A percentile compares a stretch with the other conserved stretches of the same genome.
phyloP scores from a whole-genome alignment of 1,140 invertebrate species.

The Orchesella cincta region DNA sequence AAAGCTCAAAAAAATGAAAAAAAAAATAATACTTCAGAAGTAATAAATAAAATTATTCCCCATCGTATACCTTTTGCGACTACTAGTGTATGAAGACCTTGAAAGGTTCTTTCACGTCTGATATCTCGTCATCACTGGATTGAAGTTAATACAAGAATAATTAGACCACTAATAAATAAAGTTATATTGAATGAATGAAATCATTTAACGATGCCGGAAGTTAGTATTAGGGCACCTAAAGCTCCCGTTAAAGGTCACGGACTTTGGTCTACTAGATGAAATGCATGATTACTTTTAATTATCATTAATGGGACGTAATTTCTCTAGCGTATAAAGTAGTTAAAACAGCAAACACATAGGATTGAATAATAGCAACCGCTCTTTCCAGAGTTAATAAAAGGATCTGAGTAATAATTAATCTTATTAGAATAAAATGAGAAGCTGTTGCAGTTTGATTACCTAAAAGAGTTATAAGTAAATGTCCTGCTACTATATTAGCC shows the following conservation, averaged over 20 bases:
- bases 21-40: constrained; percentile 67
- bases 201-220: constrained; percentile 59
- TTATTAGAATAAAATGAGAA: constrained; percentile 52
- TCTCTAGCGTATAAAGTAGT: constrained; percentile 61
- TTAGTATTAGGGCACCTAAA: constrained; percentile 56
- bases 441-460: constrained; percentile 56
- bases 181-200: constrained; percentile 58
- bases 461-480: constrained; percentile 63
- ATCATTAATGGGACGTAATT: constrained; percentile 53
- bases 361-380: constrained; percentile 62
- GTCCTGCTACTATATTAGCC: constrained; percentile 71
- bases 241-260: constrained; percentile 61
- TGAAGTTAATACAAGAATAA: constrained; percentile 59
- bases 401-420: constrained; percentile 59
- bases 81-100: constrained; percentile 55
- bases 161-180: constrained; percentile 57
- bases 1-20: constrained; percentile 67
- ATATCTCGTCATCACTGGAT: constrained; percentile 67
- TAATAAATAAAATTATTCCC: constrained; percentile 68
- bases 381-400: constrained; percentile 60
- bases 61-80: constrained; percentile 60
- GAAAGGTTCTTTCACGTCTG: constrained; percentile 57
- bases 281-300: constrained; percentile 48
- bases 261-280: constrained; percentile 56
- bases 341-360: constrained; percentile 62